phyloP scores from a whole-genome alignment of 1,140 invertebrate genomes.

The Mamestra configurata region DNA sequence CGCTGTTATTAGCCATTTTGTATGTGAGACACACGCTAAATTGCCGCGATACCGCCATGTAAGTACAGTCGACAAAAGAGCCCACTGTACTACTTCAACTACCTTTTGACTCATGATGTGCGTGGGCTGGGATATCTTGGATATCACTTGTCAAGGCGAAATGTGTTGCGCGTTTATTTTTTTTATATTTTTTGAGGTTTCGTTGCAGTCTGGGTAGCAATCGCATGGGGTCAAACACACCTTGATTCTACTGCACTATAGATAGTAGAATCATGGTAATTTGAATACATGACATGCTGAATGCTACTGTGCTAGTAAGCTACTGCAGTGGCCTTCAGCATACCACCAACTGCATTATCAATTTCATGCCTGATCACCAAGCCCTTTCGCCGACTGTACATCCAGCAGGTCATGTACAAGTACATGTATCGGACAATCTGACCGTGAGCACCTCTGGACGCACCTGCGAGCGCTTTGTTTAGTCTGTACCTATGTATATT shows the following conservation, averaged over 20 bases:
- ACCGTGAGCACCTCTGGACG: conserved; percentile 36
- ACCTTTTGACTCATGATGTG: neutral
- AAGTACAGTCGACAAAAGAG: neutral
- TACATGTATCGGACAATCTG: conserved; percentile 45
- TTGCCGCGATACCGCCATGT: conserved; percentile 55
- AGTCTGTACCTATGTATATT: conserved; percentile 6
- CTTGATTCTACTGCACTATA: no score
- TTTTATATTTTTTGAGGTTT: no score
- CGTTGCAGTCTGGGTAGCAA: no score
- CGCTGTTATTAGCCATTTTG: conserved; percentile 75
- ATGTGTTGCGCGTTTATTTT: no score
- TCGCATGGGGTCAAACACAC: no score
- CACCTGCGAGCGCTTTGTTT: conserved; percentile 34
- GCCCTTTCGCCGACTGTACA: neutral
- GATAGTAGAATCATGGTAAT: no score
- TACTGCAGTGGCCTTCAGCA: no score
- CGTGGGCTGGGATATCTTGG: no score
- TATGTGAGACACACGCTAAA: conserved; percentile 75
- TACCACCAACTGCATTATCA: no score
- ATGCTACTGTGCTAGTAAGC: no score
- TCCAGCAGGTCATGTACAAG: conserved; percentile 52
- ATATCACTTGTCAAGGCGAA: no score
- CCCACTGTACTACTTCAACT: neutral
- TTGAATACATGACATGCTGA: no score
- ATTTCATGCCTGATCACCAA: neutral